phyloP scores from a whole-genome alignment of 1,140 invertebrate species.

The Drosophila insularis region DNA sequence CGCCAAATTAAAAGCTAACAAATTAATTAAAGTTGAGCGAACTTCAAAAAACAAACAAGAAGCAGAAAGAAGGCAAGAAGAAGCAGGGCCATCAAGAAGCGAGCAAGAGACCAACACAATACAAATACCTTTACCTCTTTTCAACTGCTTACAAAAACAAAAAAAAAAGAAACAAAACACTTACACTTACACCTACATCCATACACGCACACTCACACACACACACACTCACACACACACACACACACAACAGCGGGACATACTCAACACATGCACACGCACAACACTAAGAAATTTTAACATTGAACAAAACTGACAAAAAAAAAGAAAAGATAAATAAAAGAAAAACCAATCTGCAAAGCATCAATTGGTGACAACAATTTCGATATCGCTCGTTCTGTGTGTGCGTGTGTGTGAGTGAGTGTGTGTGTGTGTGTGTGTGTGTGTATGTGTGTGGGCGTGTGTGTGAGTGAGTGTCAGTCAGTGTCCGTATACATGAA shows the following conservation, averaged over 20 bases:
- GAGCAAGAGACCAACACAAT: background rate
- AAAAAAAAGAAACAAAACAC: background rate
- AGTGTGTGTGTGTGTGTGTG: background rate
- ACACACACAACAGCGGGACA: background rate
- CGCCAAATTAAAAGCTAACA: constrained; percentile 22
- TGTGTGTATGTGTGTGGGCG: background rate
- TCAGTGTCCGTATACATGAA: background rate
- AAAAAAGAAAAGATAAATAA: too few relatives aligned
- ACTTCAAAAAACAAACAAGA: constrained; percentile 14
- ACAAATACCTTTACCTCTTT: constrained; percentile 5
- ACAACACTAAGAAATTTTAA: background rate
- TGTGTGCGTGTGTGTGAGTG: background rate
- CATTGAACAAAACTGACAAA: background rate
- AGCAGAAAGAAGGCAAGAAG: background rate
- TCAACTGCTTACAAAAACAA: background rate
- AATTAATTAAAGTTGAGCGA: constrained; percentile 25
- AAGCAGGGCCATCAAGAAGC: background rate
- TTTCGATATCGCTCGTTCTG: background rate
- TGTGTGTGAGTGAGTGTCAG: background rate
- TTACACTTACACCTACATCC: background rate
- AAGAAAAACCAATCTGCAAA: background rate
- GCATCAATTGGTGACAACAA: constrained; percentile 5
- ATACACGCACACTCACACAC: background rate
- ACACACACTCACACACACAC: background rate
- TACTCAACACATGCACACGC: background rate